These are phyloP conservation scores for Machimus rusticus DNA, from an alignment of 2,888 invertebrate genomes.

Conservation along the genomic window DNA sequence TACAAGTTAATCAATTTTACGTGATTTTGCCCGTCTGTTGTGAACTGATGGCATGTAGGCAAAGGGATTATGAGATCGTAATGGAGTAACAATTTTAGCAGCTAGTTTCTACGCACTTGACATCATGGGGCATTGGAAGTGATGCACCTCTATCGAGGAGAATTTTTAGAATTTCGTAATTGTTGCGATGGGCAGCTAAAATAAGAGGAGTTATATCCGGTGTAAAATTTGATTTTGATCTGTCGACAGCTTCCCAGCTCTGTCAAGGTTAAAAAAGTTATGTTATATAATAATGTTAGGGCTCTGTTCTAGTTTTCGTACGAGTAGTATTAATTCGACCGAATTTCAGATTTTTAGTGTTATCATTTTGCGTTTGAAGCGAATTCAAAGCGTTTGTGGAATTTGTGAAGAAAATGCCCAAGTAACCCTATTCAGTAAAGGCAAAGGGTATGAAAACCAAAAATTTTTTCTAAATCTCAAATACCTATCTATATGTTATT, in stretches of 20 bases:
- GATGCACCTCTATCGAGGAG: conserved; percentile 92
- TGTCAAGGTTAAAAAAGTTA: conserved; percentile 53
- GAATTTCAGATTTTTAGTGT: no score
- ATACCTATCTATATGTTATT: no score
- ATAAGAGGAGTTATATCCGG: conserved; percentile 95
- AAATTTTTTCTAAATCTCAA: no score
- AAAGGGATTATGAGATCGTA: neutral
- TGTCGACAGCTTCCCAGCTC: conserved; percentile 88
- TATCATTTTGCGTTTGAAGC: no score
- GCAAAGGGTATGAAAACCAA: no score
- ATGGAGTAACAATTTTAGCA: neutral
- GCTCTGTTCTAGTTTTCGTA: no score
- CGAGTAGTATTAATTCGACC: no score
- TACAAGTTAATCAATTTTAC: conserved; percentile 25
- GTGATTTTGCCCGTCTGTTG: neutral
- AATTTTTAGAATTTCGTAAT: conserved; percentile 96
- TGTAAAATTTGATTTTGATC: conserved; percentile 85
- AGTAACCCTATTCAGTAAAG: no score
- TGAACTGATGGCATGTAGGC: neutral
- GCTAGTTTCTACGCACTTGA: conserved; percentile 70
- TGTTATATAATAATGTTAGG: neutral
- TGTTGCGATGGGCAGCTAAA: conserved; percentile 94
- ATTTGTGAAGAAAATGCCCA: no score
- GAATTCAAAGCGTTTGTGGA: no score
- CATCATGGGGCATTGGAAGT: conserved; percentile 90